Base-by-base conservation (phyloP, 2,113 vertebrate genomes). In the Irena cyanogastra region DNA sequence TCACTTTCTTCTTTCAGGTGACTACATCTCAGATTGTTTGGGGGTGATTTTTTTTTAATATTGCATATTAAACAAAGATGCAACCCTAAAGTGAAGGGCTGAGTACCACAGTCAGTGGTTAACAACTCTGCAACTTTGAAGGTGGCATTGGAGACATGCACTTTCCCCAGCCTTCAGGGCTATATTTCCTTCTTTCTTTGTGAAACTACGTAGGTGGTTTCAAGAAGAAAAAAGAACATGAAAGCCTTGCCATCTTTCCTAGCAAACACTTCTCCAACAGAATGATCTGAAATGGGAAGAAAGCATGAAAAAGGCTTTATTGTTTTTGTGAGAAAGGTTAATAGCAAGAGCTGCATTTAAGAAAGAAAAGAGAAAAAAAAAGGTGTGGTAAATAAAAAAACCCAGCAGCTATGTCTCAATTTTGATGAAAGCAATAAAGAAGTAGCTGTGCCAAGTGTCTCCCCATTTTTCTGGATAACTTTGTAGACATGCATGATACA, bases 281-380 rank as follows among this genome's bases (percentile, higher is more conserved):
- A 93, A 84, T 16, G 15, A 87, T 68, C 57, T 75, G 61, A 87
- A 93, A 87, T 7, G 4, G 22, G 35, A 90, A 75, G 16, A 23
- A 87, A 87, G 44, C 52, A 89, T 60, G n/a, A 93, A 93, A 95
- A 23, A 84, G 21, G 13, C 41, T 96, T 94, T 70, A 84, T n/a
- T 87, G 45, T n/a, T 91, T 91, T 85, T 79, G 44, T 68, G 41
- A 71, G 35, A 87, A 79, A 88, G n/a, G 26, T 80, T 95, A 93
- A 92, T 63, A 64, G 63, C 59, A 83, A 74, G 33, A 56, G 18
- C 42, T 56, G 11, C 59, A 42, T 57, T 90, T 64, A 80, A 80
- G 75, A 88, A 82, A 76, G 11, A 61, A 57, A 78, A 87, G 2
- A 21, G 41, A 56, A 56, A 30, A 30, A 80, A 85, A 57, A 9